Evolutionary conservation across 2,797 vertebrate genomes (phyloP).

Genomic region (Alouatta caraya): DNA sequence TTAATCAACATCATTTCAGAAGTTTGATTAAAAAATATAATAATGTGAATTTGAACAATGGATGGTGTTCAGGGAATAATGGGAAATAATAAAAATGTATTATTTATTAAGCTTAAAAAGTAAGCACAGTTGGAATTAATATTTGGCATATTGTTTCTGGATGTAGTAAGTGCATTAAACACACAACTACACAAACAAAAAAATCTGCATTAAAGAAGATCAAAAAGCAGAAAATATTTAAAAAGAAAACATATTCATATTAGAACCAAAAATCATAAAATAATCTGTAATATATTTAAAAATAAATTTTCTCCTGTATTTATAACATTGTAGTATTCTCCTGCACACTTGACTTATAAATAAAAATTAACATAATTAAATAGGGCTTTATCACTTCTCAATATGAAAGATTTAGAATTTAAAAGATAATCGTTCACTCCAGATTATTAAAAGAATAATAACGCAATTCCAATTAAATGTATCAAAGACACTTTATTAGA

Average conservation of each 20-base stretch:
- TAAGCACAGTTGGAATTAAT: background rate
- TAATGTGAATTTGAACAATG: background rate
- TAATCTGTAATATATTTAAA: background rate
- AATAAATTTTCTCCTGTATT: background rate
- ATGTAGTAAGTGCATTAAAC: background rate
- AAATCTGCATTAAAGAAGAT: background rate
- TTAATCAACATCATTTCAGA: background rate
- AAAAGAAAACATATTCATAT: background rate
- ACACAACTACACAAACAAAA: background rate
- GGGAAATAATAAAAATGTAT: background rate
- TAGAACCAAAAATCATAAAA: background rate
- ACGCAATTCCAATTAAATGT: conserved; percentile 43
- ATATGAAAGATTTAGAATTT: background rate
- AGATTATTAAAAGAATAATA: conserved; percentile 32
- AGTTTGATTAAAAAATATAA: background rate
- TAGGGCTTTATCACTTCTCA: background rate
- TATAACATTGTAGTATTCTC: background rate
- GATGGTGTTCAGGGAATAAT: background rate
- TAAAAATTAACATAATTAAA: background rate
- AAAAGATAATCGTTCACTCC: background rate
- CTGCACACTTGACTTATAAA: background rate
- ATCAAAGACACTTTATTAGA: conserved; percentile 54
- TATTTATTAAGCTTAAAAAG: conserved; percentile 24
- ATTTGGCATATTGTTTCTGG: background rate
- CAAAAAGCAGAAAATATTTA: background rate